phyloP scores from a whole-genome alignment of 2,888 invertebrate genomes.

The Gymnoscelis rufifasciata region DNA sequence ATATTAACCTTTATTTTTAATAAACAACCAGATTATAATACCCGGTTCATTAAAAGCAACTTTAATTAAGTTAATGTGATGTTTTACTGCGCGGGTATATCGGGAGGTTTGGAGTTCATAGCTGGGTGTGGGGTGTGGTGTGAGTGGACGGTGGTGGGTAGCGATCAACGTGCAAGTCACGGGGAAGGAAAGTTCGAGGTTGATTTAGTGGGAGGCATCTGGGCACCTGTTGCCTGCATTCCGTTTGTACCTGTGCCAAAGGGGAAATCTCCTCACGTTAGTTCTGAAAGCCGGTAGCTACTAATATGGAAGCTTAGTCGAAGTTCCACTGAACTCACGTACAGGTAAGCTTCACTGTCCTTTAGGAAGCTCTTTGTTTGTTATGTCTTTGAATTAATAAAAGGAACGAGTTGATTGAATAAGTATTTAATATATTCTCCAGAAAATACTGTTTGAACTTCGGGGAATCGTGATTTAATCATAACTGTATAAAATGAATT shows the following conservation, averaged over 20 bases:
- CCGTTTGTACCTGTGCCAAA: neutral
- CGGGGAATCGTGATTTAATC: too few species aligned
- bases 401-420: slow-evolving; percentile 5
- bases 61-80: too few species aligned
- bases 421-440: neutral
- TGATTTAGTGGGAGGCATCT: slow-evolving; percentile 26
- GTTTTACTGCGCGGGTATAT: neutral
- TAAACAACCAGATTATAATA: neutral
- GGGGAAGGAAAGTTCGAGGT: slow-evolving; percentile 6
- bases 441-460: too few species aligned
- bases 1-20: too few species aligned
- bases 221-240: slow-evolving; percentile 51
- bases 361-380: neutral
- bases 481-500: too few species aligned
- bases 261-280: neutral
- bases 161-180: slow-evolving; percentile 14
- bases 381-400: slow-evolving; percentile 6
- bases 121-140: slow-evolving; percentile 5
- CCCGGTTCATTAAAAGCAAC: neutral
- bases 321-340: slow-evolving; percentile 1
- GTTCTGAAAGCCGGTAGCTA: slow-evolving; percentile 33
- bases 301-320: slow-evolving; percentile 45
- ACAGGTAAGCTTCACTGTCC: too few species aligned
- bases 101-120: slow-evolving; percentile 9
- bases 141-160: neutral